Base-by-base conservation (phyloP, 2,888 invertebrate species). In the Itoplectis maculator region DNA sequence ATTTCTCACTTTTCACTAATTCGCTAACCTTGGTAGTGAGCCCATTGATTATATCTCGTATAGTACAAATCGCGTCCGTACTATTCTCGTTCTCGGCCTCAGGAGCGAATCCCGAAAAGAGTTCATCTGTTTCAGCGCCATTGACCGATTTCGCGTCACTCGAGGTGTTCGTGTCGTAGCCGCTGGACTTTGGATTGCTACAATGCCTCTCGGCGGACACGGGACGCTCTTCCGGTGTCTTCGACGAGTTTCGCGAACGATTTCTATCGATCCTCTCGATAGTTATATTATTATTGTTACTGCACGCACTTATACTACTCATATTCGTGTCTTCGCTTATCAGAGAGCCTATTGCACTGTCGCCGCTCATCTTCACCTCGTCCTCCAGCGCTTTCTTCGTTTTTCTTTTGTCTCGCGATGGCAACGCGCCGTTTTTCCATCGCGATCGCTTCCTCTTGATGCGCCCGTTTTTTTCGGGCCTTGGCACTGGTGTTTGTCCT, bases 401-500 rank as follows among this genome's bases (percentile, higher is more conserved):
- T 15, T 76, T 85, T 29, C 51, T 87, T 40, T 61, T 85, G 9
- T 77, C 83, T 0, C 77, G 78, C 5, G n/a, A 13, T 5, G 90
- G 87, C 40, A 89, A 56, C 5, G 87, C 61, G 3, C 91, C 91
- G 66, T 88, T 90, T 72, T 87, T 87, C 90, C 90, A 92, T 18
- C 90, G 85, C 0, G 86, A 85, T 79, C 86, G 88, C 83, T 87
- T 88, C 20, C 82, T 87, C 69, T 84, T 88, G 35, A 77, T 83
- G 20, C 65, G 79, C 18, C 35, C 81, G 70, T 29, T 76, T 65
- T 63, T 87, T 79, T 45, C 83, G 13, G 23, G n/a, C 15, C 69
- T 63, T 8, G 54, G 23, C 9, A 29, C n/a, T 66, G 61, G 47
- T 18, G 37, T 85, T 83, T 83, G 84, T 51, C 84, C 83, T 85